A percentile compares a stretch with the other conserved stretches of the same genome.
Conservation (phyloP, 1,140 invertebrate genomes). For the Solen grandis region DNA sequence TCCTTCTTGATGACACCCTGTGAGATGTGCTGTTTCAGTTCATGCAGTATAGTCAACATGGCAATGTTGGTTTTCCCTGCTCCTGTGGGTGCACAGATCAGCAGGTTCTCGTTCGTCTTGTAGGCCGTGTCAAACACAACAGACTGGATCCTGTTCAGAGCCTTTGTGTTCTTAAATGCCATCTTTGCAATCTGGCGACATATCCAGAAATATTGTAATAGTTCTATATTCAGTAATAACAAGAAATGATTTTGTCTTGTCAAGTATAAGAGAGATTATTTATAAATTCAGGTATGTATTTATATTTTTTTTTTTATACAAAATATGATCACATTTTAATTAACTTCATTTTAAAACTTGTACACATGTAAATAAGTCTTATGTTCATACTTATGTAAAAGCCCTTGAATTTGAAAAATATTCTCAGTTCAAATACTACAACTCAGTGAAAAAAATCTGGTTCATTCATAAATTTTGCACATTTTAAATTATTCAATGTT, state of each 20-base stretch:
- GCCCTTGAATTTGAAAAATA: too few species aligned
- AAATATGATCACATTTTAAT: background rate
- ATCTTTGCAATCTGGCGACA: conserved; percentile 78
- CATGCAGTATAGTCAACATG: conserved; percentile 94
- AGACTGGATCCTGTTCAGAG: conserved; percentile 96
- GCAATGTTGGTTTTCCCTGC: conserved; percentile 97
- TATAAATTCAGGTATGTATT: too few species aligned
- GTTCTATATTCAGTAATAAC: too few species aligned
- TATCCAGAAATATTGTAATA: too few species aligned
- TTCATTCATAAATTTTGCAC: too few species aligned
- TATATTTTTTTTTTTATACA: too few species aligned
- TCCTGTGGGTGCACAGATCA: conserved; percentile 83
- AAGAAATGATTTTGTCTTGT: background rate
- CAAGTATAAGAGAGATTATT: background rate
- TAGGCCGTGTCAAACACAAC: conserved; percentile 98
- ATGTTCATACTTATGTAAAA: background rate
- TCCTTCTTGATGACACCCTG: conserved; percentile 89
- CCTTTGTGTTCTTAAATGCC: conserved; percentile 90
- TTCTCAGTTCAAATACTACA: too few species aligned
- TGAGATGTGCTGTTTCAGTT: conserved; percentile 91
- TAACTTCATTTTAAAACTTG: background rate
- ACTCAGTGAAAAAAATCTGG: too few species aligned
- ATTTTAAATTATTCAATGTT: too few species aligned
- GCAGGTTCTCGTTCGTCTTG: conserved; percentile 97
- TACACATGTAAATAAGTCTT: background rate